Evolutionary conservation across 2,888 invertebrate species (phyloP).

Genomic region (Trachelus troglodyta): DNA sequence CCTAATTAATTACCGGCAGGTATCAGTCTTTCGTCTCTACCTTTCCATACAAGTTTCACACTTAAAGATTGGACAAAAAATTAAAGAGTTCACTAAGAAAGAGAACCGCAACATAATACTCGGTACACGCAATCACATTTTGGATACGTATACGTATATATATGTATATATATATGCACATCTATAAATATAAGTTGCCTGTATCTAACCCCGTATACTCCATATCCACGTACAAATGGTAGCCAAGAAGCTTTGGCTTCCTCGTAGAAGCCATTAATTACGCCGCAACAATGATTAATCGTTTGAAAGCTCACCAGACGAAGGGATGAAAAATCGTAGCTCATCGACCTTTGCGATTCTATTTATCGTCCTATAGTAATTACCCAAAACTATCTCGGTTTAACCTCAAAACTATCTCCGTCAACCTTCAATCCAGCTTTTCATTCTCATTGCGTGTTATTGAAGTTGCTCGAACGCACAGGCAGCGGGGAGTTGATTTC

Average conservation of each 20-base stretch:
- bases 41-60: neutral
- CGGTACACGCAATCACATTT: neutral
- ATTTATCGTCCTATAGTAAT: neutral
- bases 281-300: neutral
- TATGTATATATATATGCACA: too few relatives aligned
- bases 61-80: neutral
- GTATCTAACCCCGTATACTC: neutral
- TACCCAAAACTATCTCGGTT: too few relatives aligned
- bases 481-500: neutral
- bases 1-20: neutral
- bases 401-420: neutral
- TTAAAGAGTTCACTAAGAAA: neutral
- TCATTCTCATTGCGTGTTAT: neutral
- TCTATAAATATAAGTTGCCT: too few relatives aligned
- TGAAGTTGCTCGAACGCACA: neutral
- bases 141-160: neutral
- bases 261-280: neutral
- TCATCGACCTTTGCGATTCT: neutral
- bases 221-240: neutral
- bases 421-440: neutral
- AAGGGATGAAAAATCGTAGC: neutral
- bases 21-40: neutral
- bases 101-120: neutral
- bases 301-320: neutral
- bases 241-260: neutral